Evolutionary conservation across 2,888 invertebrate genomes (phyloP).

Genomic region (Troilus luridus): DNA sequence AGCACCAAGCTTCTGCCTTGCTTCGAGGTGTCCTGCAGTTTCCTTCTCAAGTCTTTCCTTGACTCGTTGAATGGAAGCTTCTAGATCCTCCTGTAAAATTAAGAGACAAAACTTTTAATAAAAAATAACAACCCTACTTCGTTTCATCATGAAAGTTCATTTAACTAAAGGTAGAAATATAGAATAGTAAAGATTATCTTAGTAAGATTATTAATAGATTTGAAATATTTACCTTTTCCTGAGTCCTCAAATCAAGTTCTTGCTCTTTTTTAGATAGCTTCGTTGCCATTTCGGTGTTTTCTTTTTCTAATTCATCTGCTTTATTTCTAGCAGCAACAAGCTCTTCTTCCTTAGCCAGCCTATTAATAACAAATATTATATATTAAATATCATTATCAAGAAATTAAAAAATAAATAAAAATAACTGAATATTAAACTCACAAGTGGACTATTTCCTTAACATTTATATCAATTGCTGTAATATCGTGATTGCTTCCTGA

Average conservation of each 20-base stretch:
- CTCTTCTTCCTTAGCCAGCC: constrained; percentile 93
- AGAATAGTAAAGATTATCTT: background rate
- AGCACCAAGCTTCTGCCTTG: constrained; percentile 81
- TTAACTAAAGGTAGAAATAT: no score
- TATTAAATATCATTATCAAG: background rate
- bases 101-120: background rate
- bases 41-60: constrained; percentile 92
- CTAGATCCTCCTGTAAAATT: constrained; percentile 81
- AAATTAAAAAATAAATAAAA: background rate
- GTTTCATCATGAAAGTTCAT: background rate
- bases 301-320: constrained; percentile 89
- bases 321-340: constrained; percentile 88
- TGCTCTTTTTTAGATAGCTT: constrained; percentile 89
- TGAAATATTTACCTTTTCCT: constrained; percentile 78
- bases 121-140: background rate
- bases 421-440: constrained; percentile 67
- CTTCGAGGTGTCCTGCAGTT: constrained; percentile 88
- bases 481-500: constrained; percentile 84
- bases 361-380: constrained; percentile 64
- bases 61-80: constrained; percentile 83
- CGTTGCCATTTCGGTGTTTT: constrained; percentile 89
- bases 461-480: constrained; percentile 89
- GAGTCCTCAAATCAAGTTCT: constrained; percentile 88
- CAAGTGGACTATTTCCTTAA: constrained; percentile 90
- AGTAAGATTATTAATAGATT: background rate